These are phyloP conservation scores for Coptotermes formosanus DNA, from an alignment of 1,140 invertebrate genomes.

Conservation along the genomic window DNA sequence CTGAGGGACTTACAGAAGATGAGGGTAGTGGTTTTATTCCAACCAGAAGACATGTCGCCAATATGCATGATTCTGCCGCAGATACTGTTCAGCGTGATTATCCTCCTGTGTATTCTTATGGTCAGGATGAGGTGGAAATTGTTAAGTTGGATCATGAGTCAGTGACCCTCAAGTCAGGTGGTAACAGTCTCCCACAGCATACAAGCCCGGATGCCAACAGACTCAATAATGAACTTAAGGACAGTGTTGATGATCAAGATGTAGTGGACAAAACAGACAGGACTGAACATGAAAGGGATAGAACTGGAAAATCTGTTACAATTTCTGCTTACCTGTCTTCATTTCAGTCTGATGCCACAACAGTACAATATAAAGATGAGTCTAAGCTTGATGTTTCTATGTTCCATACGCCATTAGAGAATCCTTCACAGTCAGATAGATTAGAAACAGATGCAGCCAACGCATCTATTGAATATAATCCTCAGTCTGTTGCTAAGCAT, in stretches of 20 bases:
- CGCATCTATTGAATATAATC: neutral
- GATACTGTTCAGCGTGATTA: constrained; percentile 39
- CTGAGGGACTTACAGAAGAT: constrained; percentile 23
- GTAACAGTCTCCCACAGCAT: constrained; percentile 32
- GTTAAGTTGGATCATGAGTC: constrained; percentile 38
- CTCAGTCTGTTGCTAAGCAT: neutral
- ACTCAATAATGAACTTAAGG: constrained; percentile 33
- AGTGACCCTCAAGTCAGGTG: constrained; percentile 31
- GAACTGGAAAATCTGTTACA: neutral
- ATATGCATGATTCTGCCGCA: neutral
- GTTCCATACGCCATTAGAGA: neutral
- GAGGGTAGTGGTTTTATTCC: constrained; percentile 17
- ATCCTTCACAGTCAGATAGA: neutral
- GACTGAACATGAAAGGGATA: neutral
- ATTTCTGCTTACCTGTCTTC: neutral
- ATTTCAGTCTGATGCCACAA: constrained; percentile 21
- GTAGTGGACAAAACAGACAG: neutral
- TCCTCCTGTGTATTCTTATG: constrained; percentile 38
- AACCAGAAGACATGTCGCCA: neutral
- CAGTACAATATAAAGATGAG: constrained; percentile 24
- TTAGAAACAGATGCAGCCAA: neutral
- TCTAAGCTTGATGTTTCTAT: neutral
- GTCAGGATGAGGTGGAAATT: constrained; percentile 51
- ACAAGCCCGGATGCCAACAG: constrained; percentile 37
- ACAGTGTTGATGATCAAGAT: constrained; percentile 8